phyloP scores from a whole-genome alignment of 1,140 invertebrate genomes.

The Drosophila willistoni region DNA sequence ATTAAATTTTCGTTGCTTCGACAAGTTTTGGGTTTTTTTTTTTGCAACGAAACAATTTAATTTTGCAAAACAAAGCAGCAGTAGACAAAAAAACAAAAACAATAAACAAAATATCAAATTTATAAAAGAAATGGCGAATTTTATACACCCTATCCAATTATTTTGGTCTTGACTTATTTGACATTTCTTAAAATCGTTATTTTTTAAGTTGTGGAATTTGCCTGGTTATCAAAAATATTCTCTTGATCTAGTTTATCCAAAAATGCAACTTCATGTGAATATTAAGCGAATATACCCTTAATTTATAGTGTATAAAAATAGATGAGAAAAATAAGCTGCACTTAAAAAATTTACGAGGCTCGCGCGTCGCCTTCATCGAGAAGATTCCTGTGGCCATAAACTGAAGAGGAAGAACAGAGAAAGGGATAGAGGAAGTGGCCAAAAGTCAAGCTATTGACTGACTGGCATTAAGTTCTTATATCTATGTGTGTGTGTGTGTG shows the following conservation, averaged over 20 bases:
- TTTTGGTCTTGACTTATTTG: no score
- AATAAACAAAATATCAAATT: background rate
- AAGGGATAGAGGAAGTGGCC: background rate
- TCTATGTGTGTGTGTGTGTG: conserved; percentile 6
- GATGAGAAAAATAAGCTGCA: conserved; percentile 66
- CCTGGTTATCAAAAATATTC: no score
- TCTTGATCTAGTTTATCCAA: no score
- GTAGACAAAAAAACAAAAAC: conserved; percentile 25
- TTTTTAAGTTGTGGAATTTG: no score
- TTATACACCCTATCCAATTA: background rate
- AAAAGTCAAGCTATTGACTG: conserved; percentile 58
- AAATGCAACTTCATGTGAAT: no score
- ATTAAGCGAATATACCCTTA: background rate
- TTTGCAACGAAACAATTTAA: conserved; percentile 69
- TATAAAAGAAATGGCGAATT: background rate
- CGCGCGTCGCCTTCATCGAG: conserved; percentile 12
- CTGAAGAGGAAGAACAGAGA: conserved; percentile 5
- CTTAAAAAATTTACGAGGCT: conserved; percentile 77
- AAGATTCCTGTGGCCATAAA: conserved; percentile 63
- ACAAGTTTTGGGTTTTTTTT: conserved; percentile 53
- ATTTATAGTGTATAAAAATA: conserved; percentile 34
- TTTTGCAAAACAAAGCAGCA: conserved; percentile 69
- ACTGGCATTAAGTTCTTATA: conserved; percentile 55
- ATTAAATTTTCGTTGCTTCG: conserved; percentile 76
- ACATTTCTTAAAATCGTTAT: no score